phyloP scores from a whole-genome alignment of 1,140 invertebrate genomes.

The Piezodorus guildinii region DNA sequence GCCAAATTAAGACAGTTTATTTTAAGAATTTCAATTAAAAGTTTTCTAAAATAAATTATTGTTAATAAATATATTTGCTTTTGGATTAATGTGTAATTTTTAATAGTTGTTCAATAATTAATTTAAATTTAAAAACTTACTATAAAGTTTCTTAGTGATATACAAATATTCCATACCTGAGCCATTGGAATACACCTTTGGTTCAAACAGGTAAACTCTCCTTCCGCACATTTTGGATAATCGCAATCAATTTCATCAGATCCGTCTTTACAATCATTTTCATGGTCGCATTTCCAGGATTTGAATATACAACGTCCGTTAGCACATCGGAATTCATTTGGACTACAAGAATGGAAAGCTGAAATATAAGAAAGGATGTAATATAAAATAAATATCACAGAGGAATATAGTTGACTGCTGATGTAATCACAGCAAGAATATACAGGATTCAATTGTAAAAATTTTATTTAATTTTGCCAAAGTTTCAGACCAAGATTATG shows the following conservation, averaged over 20 bases:
- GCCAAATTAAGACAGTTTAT: too few species aligned
- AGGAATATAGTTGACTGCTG: too few species aligned
- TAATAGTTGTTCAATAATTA: too few species aligned
- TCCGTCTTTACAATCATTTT: slow-evolving; percentile 88
- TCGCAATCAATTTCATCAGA: slow-evolving; percentile 86
- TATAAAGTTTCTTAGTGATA: slow-evolving; percentile 28
- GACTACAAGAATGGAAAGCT: slow-evolving; percentile 85
- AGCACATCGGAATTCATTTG: slow-evolving; percentile 85
- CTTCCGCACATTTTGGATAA: slow-evolving; percentile 79
- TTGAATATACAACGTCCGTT: slow-evolving; percentile 92
- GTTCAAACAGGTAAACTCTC: slow-evolving; percentile 89
- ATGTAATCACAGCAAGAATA: too few species aligned
- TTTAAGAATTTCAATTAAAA: too few species aligned
- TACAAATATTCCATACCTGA: slow-evolving; percentile 38
- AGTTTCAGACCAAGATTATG: too few species aligned
- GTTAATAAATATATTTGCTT: too few species aligned
- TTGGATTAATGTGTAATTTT: too few species aligned
- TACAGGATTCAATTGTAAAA: too few species aligned
- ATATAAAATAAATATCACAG: background rate
- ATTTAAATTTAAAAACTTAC: too few species aligned
- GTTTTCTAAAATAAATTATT: too few species aligned
- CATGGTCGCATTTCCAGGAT: slow-evolving; percentile 88
- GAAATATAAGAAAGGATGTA: slow-evolving; percentile 30
- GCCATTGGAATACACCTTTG: slow-evolving; percentile 74
- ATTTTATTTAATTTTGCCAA: too few species aligned